A percentile compares a stretch with the other conserved stretches of the same genome.
These are phyloP conservation scores for Callaeas wilsoni DNA, from an alignment of 2,113 vertebrate genomes.

Conservation along the genomic window DNA sequence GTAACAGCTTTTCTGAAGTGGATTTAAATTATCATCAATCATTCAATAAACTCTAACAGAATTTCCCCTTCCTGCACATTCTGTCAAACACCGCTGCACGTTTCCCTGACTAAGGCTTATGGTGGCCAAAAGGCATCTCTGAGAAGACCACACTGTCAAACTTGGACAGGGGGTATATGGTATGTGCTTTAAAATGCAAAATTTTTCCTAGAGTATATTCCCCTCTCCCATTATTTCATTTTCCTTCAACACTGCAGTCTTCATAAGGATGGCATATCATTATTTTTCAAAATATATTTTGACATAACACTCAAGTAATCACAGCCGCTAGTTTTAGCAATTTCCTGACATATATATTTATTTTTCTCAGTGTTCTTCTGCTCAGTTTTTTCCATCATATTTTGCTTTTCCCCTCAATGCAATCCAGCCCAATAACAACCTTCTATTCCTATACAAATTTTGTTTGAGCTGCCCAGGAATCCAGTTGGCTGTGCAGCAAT, in stretches of 20 bases:
- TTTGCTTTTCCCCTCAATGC: not conserved
- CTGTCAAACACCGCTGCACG: not conserved
- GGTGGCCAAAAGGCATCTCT: not conserved
- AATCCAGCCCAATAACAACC: not conserved
- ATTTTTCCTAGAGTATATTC: not conserved
- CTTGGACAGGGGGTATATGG: not conserved
- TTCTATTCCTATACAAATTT: not conserved
- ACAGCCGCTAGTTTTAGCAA: not conserved
- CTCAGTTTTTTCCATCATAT: not conserved
- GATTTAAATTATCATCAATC: constrained; percentile 23
- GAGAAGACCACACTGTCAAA: not conserved
- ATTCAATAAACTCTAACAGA: not conserved
- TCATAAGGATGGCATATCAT: not conserved
- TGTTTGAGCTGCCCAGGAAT: not conserved
- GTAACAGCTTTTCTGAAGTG: constrained; percentile 1
- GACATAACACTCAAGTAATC: not conserved
- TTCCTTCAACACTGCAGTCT: not conserved
- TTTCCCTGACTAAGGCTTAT: constrained; percentile 4
- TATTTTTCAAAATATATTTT: not conserved
- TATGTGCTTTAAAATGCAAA: not conserved
- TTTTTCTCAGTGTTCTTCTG: not conserved
- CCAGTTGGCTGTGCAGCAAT: not conserved
- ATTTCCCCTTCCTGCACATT: not conserved
- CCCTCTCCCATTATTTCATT: not conserved
- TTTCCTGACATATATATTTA: not conserved